These are phyloP conservation scores for Pseudococcus longispinus DNA, from an alignment of 2,888 invertebrate genomes.

Conservation along the genomic window DNA sequence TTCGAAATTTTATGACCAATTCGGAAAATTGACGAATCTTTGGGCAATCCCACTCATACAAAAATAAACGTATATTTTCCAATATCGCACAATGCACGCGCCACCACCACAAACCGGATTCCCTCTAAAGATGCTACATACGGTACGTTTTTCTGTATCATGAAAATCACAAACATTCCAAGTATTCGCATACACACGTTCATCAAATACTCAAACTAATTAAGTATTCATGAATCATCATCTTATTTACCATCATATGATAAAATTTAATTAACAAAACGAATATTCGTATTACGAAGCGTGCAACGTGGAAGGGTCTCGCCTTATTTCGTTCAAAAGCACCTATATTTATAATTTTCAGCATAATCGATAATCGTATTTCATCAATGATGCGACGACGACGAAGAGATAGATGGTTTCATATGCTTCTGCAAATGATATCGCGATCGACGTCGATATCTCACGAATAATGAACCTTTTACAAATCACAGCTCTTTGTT, in stretches of 20 bases:
- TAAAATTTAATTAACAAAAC: conserved; percentile 5
- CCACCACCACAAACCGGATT: background rate
- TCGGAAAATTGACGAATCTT: too few species aligned
- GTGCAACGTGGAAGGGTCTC: background rate
- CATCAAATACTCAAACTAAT: background rate
- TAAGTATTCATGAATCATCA: background rate
- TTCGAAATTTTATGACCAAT: too few species aligned
- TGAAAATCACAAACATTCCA: background rate
- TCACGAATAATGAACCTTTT: background rate
- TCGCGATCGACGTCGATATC: background rate
- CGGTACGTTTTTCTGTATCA: background rate
- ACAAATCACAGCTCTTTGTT: background rate
- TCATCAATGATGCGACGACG: background rate
- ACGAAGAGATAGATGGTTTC: too few species aligned
- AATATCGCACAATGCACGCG: too few species aligned
- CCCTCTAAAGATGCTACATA: background rate
- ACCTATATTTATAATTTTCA: background rate
- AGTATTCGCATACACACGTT: background rate
- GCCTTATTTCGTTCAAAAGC: background rate
- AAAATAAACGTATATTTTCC: too few species aligned
- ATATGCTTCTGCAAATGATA: background rate
- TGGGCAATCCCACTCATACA: too few species aligned
- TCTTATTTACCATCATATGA: conserved; percentile 7
- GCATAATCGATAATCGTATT: background rate
- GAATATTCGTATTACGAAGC: background rate